Evolutionary conservation across 1,140 invertebrate genomes (phyloP).

Genomic region (Eciton burchellii): DNA sequence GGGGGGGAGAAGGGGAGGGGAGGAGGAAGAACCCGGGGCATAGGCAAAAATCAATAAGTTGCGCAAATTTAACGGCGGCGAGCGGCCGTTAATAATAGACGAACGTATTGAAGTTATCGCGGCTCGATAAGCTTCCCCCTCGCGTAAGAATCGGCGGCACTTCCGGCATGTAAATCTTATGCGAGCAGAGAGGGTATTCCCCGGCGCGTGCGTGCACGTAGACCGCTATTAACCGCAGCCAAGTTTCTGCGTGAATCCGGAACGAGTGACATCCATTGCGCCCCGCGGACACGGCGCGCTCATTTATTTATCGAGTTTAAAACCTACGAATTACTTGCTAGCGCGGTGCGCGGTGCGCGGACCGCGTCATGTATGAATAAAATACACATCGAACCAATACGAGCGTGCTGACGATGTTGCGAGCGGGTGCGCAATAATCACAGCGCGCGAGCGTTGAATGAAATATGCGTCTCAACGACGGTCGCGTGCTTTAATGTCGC

Average conservation of each 20-base stretch:
- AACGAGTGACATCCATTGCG: slow-evolving; percentile 52
- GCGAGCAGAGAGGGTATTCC: neutral
- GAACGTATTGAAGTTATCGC: neutral
- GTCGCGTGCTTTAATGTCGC: slow-evolving; percentile 21
- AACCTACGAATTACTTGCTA: slow-evolving; percentile 50
- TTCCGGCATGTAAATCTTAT: slow-evolving; percentile 34
- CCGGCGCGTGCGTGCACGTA: neutral
- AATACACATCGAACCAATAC: slow-evolving; percentile 42
- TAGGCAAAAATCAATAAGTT: slow-evolving; percentile 32
- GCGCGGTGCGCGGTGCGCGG: neutral
- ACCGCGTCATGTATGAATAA: slow-evolving; percentile 16
- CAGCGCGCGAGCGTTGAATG: neutral
- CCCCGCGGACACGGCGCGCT: slow-evolving; percentile 15
- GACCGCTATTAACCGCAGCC: slow-evolving; percentile 46
- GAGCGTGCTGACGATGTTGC: slow-evolving; percentile 16
- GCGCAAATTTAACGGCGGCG: slow-evolving; percentile 4
- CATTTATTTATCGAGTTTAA: slow-evolving; percentile 61
- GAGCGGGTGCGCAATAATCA: slow-evolving; percentile 34
- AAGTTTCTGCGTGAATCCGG: slow-evolving; percentile 45
- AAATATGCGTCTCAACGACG: slow-evolving; percentile 36
- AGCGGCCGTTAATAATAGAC: neutral
- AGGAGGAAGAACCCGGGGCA: neutral
- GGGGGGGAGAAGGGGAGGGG: no score
- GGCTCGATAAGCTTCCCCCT: neutral
- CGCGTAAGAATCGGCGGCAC: slow-evolving; percentile 24